A percentile compares a stretch with the other conserved stretches of the same genome.
These are phyloP conservation scores for Anthoptus insignis DNA, from an alignment of 2,888 invertebrate species.

Conservation along the genomic window DNA sequence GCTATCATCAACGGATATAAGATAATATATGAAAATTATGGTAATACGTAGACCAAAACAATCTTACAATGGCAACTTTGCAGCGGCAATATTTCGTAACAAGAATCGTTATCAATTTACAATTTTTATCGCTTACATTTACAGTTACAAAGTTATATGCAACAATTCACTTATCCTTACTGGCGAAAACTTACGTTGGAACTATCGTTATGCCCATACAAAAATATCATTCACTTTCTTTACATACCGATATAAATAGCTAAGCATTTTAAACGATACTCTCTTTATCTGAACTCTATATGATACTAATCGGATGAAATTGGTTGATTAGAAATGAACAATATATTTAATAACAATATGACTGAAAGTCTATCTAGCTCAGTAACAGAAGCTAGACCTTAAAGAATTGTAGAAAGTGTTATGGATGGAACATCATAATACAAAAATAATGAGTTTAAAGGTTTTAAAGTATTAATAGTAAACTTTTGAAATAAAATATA, in stretches of 20 bases:
- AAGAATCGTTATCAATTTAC: background rate
- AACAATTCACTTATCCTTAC: slow-evolving; percentile 62
- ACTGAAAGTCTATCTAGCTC: background rate
- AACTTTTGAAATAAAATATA: slow-evolving; percentile 53
- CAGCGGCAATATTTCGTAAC: background rate
- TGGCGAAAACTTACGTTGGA: slow-evolving; percentile 68
- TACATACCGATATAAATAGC: slow-evolving; percentile 73
- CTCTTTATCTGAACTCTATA: slow-evolving; percentile 6
- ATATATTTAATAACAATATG: background rate
- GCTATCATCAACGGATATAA: background rate
- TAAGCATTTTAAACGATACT: slow-evolving; percentile 67
- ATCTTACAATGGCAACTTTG: background rate
- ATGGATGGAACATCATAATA: slow-evolving; percentile 20
- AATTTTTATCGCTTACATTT: slow-evolving; percentile 9
- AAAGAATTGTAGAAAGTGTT: background rate
- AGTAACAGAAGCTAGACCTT: background rate
- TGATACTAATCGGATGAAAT: background rate
- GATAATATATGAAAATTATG: too few species aligned
- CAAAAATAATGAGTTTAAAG: slow-evolving; percentile 13
- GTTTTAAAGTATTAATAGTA: slow-evolving; percentile 26
- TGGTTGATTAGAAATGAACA: background rate
- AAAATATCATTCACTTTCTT: slow-evolving; percentile 83
- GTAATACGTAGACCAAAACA: too few species aligned
- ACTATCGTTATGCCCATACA: slow-evolving; percentile 74
- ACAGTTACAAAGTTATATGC: slow-evolving; percentile 13